Conservation (phyloP, 2,888 invertebrate species). For the Melanophora roralis region DNA sequence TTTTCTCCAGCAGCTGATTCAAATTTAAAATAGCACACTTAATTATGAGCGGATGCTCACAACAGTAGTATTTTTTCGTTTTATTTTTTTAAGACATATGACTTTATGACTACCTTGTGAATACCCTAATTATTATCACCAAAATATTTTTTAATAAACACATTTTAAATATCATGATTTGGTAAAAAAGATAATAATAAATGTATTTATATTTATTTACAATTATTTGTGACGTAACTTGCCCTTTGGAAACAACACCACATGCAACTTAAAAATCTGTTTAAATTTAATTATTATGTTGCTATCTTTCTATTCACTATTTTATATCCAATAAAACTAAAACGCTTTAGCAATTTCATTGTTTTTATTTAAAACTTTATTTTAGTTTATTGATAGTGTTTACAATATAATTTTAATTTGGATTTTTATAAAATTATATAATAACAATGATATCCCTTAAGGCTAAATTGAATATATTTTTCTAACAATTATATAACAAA, state of each 20-base stretch:
- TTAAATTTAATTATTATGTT: not conserved
- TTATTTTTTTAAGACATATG: no score
- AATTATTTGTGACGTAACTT: not conserved
- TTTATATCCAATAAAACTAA: constrained; percentile 27
- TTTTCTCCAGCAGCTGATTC: no score
- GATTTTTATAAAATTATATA: constrained; percentile 48
- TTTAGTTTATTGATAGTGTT: constrained; percentile 46
- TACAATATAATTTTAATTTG: constrained; percentile 48
- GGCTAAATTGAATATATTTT: constrained; percentile 41
- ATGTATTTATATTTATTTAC: no score
- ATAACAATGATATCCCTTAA: constrained; percentile 38
- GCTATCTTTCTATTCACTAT: not conserved
- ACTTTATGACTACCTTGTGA: no score
- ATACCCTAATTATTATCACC: no score
- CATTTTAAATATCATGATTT: no score
- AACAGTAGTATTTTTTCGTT: no score
- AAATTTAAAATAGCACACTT: no score
- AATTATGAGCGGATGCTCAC: no score
- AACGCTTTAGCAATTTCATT: not conserved
- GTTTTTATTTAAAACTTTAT: constrained; percentile 16
- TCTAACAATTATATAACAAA: constrained; percentile 35
- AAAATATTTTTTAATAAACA: no score
- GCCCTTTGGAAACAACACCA: not conserved
- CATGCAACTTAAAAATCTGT: constrained; percentile 29
- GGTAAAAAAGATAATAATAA: no score